Base-by-base conservation (phyloP, 2,797 vertebrate species). In the Aldrovandia affinis region DNA sequence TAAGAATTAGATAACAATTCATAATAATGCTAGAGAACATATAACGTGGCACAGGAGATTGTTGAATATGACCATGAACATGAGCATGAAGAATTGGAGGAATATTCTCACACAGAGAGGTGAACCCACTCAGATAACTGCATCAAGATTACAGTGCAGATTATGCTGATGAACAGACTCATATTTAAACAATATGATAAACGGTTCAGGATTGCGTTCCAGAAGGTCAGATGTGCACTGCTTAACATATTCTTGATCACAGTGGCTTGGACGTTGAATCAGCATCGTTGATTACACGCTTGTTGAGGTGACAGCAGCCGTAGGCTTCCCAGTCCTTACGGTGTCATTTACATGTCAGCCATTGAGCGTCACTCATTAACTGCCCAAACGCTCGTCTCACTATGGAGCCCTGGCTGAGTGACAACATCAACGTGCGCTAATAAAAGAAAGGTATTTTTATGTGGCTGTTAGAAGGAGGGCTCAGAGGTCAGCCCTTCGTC, bases 381-480 rank as follows among this genome's bases (percentile, higher is more conserved):
- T 6, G 2, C 80, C 9, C 36, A 33, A 18, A 44, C 55, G 33
- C 36, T 65, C 82, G 22, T 65, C 33, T 81, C 50, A 84, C 55
- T 30, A 79, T 30, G 39, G 36, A 14, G 28, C 81, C 18, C 5
- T 44, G 33, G 30, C 61, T 83, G 1, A 20, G 8, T 83, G 55
- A 63, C 81, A 63, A 28, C 47, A 61, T 73, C 63, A 70, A 20
- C 7, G 15, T 70, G 65, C 52, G 42, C 14, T 47, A 73, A 86
- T 65, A 80, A 89, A 87, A 84, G 83, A 39, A n/a, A 83, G 68
- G 87, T 80, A 89, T 91, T 89, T 91, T 89, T 89, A 90, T 52
- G 22, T 81, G 63, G 81, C 54, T 70, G 44, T 84, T 75, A 79
- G 86, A 25, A 6, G 30, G 44, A n/a, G 14, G 57, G 78, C 22